Base-by-base conservation (phyloP, 2,888 invertebrate species). In the Microchrysa polita region DNA sequence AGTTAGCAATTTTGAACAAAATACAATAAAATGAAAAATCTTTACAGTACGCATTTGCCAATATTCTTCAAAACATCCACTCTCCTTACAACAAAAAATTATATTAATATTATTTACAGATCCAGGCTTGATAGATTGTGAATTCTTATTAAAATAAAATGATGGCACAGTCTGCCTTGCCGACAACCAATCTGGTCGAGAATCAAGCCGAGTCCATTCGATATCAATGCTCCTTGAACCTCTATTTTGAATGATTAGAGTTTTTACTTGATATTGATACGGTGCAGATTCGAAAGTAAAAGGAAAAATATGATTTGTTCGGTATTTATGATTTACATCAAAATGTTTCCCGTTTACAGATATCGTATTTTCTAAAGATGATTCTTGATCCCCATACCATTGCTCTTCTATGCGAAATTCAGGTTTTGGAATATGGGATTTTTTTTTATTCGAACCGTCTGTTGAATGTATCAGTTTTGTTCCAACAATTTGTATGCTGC, bases 71-170 rank as follows among this genome's bases (percentile, higher is more conserved):
- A 63, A 74, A 27, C 74, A 63, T 9, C 75, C 74, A 1, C 5
- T n/a, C 9, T 18, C 18, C 23, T 48, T 69, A 9, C 61, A 48
- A 27, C 72, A 75, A 44, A 75, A 75, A n/a, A 67, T 44, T 34
- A 75, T 18, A 12, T 52, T 27, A 5, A 67, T 14, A 4, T 23
- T 14, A 2, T 20, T 7, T 12, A 10, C 44, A 22, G 27, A 52
- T 42, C 69, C 72, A 1, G 75, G 72, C 12, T 74, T 67, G 10
- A 75, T 27, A 14, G 67, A n/a, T 14, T 59, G 44, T 0, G 18
- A 9, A 18, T 75, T 75, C 48, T 74, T 75, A 53, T 75, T 74
- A 52, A 75, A 75, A 69, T 69, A 74, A 48, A 75, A 75, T 9
- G 57, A 67, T 20, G 74, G 75, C 2, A 22, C 5, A 18, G 18